A percentile compares a stretch with the other conserved stretches of the same genome.
Conservation (phyloP, 2,797 vertebrate species). For the Peromyscus melanophrys region DNA sequence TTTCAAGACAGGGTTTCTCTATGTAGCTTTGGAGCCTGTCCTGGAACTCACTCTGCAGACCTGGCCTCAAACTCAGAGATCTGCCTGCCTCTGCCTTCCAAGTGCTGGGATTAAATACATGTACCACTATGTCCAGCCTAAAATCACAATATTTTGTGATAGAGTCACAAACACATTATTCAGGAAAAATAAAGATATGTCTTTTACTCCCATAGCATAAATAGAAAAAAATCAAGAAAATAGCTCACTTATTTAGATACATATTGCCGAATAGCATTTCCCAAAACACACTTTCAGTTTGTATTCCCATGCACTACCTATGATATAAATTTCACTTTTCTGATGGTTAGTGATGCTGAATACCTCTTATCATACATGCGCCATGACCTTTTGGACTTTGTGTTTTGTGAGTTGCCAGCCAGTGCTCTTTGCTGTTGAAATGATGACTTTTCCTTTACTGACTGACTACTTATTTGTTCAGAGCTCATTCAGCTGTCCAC, state of each 20-base stretch:
- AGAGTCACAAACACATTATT: neutral
- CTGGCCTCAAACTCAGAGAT: neutral
- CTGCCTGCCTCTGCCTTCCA: neutral
- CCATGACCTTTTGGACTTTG: constrained; percentile 13
- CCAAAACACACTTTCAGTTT: constrained; percentile 22
- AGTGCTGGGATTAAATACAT: neutral
- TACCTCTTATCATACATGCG: neutral
- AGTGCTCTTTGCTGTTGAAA: constrained; percentile 20
- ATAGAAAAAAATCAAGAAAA: constrained; percentile 1
- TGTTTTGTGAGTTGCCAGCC: constrained; percentile 4
- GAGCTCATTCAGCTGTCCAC: neutral
- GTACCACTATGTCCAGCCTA: neutral
- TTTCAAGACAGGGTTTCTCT: neutral
- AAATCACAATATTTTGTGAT: constrained; percentile 6
- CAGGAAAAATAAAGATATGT: neutral
- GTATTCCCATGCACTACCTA: neutral
- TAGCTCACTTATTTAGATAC: constrained; percentile 32
- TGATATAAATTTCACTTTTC: constrained; percentile 48
- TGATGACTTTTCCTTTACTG: constrained; percentile 13
- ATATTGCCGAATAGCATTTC: neutral
- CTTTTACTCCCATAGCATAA: neutral
- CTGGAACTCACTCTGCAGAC: neutral
- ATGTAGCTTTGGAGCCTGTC: neutral
- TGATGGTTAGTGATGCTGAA: neutral
- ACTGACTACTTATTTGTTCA: neutral